Conservation (phyloP, 2,797 vertebrate species). For the Neomorphus geoffroyi region DNA sequence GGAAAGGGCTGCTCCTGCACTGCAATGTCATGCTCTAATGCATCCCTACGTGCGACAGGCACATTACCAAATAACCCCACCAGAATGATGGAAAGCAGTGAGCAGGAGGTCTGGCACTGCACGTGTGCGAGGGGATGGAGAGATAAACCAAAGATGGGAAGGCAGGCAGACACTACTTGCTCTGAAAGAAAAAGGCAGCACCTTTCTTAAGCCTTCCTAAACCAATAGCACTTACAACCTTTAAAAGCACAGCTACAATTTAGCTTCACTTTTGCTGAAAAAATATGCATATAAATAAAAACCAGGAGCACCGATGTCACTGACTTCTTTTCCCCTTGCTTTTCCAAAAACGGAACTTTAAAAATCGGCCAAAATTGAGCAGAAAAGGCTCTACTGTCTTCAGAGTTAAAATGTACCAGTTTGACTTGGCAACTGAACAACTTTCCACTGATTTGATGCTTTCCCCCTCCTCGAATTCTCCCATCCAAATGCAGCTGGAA, state of each 20-base stretch:
- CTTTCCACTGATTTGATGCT: constrained; percentile 81
- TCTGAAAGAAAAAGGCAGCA: neutral
- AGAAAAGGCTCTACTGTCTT: constrained; percentile 76
- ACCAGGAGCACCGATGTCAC: constrained; percentile 48
- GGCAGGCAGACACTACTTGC: neutral
- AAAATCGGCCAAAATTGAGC: constrained; percentile 54
- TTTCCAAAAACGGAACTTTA: constrained; percentile 34
- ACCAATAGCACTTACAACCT: neutral
- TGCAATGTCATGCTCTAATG: neutral
- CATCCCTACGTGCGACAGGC: neutral
- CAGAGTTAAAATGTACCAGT: constrained; percentile 80
- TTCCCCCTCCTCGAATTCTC: constrained; percentile 64
- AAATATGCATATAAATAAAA: neutral
- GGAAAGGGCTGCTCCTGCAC: neutral
- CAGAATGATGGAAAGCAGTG: neutral
- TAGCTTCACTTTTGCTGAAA: constrained; percentile 1
- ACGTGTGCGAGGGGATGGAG: neutral
- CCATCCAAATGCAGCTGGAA: constrained; percentile 77
- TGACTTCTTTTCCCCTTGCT: constrained; percentile 39
- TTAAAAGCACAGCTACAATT: neutral
- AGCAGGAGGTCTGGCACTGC: neutral
- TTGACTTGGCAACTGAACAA: constrained; percentile 80
- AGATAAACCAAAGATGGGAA: neutral
- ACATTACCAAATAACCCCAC: neutral
- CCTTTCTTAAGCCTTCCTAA: neutral